phyloP scores from a whole-genome alignment of 2,888 invertebrate species.

The Peribatodes rhomboidaria region DNA sequence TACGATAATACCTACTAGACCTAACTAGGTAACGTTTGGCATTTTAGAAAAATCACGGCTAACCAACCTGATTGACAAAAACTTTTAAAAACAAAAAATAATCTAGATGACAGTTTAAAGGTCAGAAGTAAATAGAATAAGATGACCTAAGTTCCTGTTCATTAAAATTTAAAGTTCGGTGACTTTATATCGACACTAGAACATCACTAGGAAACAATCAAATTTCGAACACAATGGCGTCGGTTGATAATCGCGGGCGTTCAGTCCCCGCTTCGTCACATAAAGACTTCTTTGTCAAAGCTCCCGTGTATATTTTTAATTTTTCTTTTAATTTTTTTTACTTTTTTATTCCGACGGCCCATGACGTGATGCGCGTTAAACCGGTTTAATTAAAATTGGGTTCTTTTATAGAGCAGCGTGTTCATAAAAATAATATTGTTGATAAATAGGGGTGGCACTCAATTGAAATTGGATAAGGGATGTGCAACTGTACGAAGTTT shows the following conservation, averaged over 20 bases:
- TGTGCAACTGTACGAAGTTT: slow-evolving; percentile 50
- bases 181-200: slow-evolving; percentile 50
- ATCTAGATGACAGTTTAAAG: too few species aligned
- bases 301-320: slow-evolving; percentile 54
- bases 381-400: slow-evolving; percentile 81
- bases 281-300: slow-evolving; percentile 75
- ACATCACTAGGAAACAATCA: slow-evolving; percentile 75
- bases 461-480: slow-evolving; percentile 59
- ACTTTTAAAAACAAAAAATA: too few species aligned
- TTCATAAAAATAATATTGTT: slow-evolving; percentile 83
- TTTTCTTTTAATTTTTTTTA: slow-evolving; percentile 55
- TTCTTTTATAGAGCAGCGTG: slow-evolving; percentile 62
- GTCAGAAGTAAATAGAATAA: too few species aligned
- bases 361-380: slow-evolving; percentile 61
- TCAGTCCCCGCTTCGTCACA: slow-evolving; percentile 67
- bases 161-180: background rate
- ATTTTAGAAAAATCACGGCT: too few species aligned
- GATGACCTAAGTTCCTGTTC: too few species aligned
- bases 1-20: too few species aligned
- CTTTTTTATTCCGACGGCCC: slow-evolving; percentile 53
- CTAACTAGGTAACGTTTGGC: too few species aligned
- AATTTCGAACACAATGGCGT: slow-evolving; percentile 80
- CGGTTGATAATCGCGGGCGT: slow-evolving; percentile 78
- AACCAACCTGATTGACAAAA: too few species aligned
- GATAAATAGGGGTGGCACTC: slow-evolving; percentile 61